Conservation (phyloP, 2,888 invertebrate genomes). For the Habrosyne pyritoides region DNA sequence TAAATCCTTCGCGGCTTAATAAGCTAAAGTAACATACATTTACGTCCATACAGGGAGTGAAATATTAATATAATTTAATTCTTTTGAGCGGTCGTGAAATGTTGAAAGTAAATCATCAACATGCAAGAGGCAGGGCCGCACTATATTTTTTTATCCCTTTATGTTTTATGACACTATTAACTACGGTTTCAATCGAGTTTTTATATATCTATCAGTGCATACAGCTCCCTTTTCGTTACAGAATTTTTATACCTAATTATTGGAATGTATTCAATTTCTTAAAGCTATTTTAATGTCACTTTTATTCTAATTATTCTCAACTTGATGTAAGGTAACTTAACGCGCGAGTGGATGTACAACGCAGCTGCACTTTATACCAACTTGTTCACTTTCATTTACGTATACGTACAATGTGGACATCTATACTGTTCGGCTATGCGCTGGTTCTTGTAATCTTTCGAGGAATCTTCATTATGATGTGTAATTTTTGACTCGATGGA, state of each 20-base stretch:
- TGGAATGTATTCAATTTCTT: slow-evolving; percentile 12
- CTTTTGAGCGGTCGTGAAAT: slow-evolving; percentile 33
- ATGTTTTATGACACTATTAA: slow-evolving; percentile 33
- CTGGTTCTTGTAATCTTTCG: neutral
- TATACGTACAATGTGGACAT: neutral
- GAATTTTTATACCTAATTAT: slow-evolving; percentile 13
- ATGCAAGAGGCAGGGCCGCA: slow-evolving; percentile 32
- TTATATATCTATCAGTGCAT: slow-evolving; percentile 33
- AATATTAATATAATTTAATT: slow-evolving; percentile 31
- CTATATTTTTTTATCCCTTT: slow-evolving; percentile 29
- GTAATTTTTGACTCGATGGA: neutral
- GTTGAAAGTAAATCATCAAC: slow-evolving; percentile 31
- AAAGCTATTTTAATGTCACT: slow-evolving; percentile 14
- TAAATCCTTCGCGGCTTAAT: neutral
- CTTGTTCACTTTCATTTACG: neutral
- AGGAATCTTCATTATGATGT: neutral
- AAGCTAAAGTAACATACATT: neutral
- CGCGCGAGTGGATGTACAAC: neutral
- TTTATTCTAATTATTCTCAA: slow-evolving; percentile 18
- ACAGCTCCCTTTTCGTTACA: slow-evolving; percentile 19
- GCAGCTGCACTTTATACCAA: slow-evolving; percentile 1
- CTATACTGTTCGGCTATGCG: neutral
- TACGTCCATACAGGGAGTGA: slow-evolving; percentile 23
- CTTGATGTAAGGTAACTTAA: neutral
- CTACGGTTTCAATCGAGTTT: slow-evolving; percentile 28